Percentiles rank a stretch among this genome's conserved stretches.
Conservation (phyloP, 2,888 invertebrate genomes). For the Mimachlamys varia region DNA sequence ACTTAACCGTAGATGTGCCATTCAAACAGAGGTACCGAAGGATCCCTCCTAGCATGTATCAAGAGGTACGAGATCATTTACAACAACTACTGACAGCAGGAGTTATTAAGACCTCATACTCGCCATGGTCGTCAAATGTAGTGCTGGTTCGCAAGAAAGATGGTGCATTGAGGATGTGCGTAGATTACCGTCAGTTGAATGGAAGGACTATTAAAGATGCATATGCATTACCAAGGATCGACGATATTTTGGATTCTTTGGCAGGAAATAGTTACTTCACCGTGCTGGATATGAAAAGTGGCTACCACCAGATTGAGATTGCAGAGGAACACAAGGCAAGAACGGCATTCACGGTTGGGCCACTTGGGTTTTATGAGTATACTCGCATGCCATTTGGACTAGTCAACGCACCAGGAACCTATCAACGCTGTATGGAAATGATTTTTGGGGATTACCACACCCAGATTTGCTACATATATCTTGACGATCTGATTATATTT, state of each 20-base stretch:
- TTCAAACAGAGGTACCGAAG: no score
- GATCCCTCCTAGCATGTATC: constrained; percentile 51
- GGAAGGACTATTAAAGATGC: no score
- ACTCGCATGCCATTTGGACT: no score
- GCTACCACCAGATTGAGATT: constrained; percentile 53
- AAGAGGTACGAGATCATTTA: constrained; percentile 55
- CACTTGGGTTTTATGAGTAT: no score
- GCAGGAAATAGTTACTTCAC: constrained; percentile 51
- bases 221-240: constrained; percentile 54
- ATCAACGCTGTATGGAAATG: constrained; percentile 54
- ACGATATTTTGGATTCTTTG: constrained; percentile 54
- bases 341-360: constrained; percentile 58
- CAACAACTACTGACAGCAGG: constrained; percentile 55
- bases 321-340: constrained; percentile 50
- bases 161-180: no score
- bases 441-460: constrained; percentile 49
- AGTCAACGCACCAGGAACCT: constrained; percentile 50
- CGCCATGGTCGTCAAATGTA: no score
- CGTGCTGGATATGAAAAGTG: constrained; percentile 48
- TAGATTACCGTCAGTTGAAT: no score
- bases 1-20: no score
- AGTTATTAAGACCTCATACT: constrained; percentile 51
- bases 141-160: no score
- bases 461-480: constrained; percentile 50
- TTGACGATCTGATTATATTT: constrained; percentile 61